Base-by-base conservation (phyloP, 2,113 vertebrate species). In the Melanerpes aurifrons region DNA sequence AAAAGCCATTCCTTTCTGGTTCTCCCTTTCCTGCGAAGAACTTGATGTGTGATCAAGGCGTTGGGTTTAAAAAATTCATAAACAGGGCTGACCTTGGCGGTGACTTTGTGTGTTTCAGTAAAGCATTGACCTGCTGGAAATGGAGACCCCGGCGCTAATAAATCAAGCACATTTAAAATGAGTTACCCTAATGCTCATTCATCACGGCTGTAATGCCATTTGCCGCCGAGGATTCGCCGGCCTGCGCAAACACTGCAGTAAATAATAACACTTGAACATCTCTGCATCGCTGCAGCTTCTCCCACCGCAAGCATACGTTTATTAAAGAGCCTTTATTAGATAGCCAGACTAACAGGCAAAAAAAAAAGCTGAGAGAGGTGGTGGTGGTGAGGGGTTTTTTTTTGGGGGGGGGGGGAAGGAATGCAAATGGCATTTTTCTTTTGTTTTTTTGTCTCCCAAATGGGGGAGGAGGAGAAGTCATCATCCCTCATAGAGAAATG, bases 91-190 rank as follows among this genome's bases (percentile, higher is more conserved):
- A 99, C 99, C 99, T 99, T 99, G 99, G 98, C 97, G 97, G 98
- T 98, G 99, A 99, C 99, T 99, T 99, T 99, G 99, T 98, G 98
- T 98, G 98, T 99, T 99, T 99, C 98, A 99, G 98, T 98, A 99
- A 98, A 98, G 98, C 98, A 98, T 97, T 99, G 99, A 99, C 98
- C 99, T 99, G 98, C 99, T 99, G 98, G 98, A 99, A 99, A 99
- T 99, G 98, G 99, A 99, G 99, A 99, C 99, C 98, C 96, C 97
- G 89, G 92, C 71, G 97, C 98, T 99, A 99, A 99, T 99, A 99
- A 99, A 99, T 99, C 99, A 99, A 98, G 98, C 98, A 98, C 98
- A 98, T 99, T 99, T 99, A 99, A 99, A 99, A 99, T 99, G 99
- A 99, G 99, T 99, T 99, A 99, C 98, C 99, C 99, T 99, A 99